These are phyloP conservation scores for Timema podura DNA, from an alignment of 2,888 invertebrate genomes.

Conservation along the genomic window DNA sequence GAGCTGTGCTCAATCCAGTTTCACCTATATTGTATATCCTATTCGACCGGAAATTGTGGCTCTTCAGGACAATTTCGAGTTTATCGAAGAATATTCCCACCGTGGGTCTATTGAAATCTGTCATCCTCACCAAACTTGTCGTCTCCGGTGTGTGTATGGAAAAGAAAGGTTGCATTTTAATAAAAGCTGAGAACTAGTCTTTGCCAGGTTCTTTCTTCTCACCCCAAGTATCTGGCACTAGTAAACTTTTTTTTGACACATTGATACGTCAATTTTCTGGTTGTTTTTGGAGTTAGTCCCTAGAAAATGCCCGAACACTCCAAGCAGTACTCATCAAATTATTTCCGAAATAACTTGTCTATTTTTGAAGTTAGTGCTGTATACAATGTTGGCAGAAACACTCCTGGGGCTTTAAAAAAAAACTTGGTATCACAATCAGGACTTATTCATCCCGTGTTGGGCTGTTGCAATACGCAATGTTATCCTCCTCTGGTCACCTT, in stretches of 20 bases:
- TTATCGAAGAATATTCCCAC: constrained; percentile 30
- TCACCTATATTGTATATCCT: constrained; percentile 44
- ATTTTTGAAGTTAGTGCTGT: no score
- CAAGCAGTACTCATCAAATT: constrained; percentile 29
- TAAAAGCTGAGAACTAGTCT: constrained; percentile 31
- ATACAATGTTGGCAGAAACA: no score
- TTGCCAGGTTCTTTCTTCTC: constrained; percentile 23
- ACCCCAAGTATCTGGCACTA: constrained; percentile 21
- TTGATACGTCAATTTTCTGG: constrained; percentile 31
- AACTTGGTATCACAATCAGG: no score
- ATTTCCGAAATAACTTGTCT: constrained; percentile 26
- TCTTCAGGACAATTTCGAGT: constrained; percentile 32
- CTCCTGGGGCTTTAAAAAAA: no score
- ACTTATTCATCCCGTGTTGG: no score
- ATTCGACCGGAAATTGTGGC: constrained; percentile 34
- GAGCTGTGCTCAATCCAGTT: constrained; percentile 42
- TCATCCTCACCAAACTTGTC: constrained; percentile 32
- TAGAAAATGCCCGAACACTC: constrained; percentile 20
- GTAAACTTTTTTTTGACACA: constrained; percentile 30
- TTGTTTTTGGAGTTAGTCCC: constrained; percentile 28
- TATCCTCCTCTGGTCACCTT: no score
- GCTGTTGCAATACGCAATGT: no score
- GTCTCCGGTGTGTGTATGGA: constrained; percentile 31
- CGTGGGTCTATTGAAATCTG: constrained; percentile 28
- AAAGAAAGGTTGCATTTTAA: constrained; percentile 30